phyloP scores from a whole-genome alignment of 2,113 vertebrate genomes.

The Ardeotis arabs region DNA sequence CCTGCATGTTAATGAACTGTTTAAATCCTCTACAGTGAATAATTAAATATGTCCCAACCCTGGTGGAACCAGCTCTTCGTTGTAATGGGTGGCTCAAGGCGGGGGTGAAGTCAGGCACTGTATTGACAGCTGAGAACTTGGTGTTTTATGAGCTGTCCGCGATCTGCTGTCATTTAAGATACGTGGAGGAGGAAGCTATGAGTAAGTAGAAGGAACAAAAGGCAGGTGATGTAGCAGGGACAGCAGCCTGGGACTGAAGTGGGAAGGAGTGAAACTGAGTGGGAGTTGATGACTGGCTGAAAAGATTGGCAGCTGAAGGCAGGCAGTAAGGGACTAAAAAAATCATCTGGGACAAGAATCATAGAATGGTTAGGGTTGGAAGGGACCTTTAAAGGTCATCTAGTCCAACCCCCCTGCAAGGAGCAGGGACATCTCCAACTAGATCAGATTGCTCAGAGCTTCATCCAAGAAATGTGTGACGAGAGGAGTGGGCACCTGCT shows the following conservation, averaged over 20 bases:
- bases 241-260: background rate
- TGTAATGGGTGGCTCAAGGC: background rate
- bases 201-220: slow-evolving; percentile 20
- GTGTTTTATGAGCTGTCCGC: background rate
- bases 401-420: too few relatives aligned
- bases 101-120: background rate
- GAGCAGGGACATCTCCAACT: too few relatives aligned
- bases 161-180: background rate
- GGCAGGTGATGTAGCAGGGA: background rate
- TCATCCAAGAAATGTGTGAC: background rate
- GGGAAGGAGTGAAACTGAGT: background rate
- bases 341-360: background rate
- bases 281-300: background rate
- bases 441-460: too few relatives aligned
- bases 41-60: background rate
- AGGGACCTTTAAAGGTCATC: too few relatives aligned
- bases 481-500: background rate
- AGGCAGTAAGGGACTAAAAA: background rate
- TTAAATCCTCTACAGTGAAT: background rate
- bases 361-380: too few relatives aligned
- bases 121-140: slow-evolving; percentile 4
- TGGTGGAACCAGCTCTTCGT: background rate
- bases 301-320: background rate
- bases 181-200: background rate
- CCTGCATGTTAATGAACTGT: background rate